Percentiles rank a stretch among this genome's conserved stretches.
These are phyloP conservation scores for Dromaius novaehollandiae DNA, from an alignment of 2,113 vertebrate genomes.

Conservation along the genomic window DNA sequence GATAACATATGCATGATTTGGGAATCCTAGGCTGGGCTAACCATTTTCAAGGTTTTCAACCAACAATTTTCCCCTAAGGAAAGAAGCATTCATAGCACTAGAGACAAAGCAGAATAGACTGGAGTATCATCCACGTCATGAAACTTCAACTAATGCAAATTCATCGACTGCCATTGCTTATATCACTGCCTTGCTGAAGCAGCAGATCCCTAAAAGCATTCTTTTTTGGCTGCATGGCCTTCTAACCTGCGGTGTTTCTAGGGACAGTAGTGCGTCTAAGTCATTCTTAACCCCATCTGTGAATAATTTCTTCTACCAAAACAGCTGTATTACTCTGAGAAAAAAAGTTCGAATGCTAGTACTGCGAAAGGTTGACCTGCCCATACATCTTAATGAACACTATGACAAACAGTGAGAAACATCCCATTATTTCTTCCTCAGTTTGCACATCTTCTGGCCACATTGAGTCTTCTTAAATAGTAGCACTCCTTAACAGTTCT, in stretches of 20 bases:
- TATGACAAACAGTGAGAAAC: background rate
- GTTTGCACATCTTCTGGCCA: background rate
- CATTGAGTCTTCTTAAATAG: background rate
- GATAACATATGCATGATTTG: background rate
- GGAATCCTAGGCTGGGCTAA: background rate
- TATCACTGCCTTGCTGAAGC: background rate
- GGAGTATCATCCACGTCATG: background rate
- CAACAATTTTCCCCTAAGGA: background rate
- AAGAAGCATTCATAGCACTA: background rate
- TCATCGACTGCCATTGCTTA: background rate
- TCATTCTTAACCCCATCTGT: background rate
- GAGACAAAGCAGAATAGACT: background rate
- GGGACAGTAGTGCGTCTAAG: background rate
- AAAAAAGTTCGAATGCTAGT: background rate
- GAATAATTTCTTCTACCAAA: slow-evolving; percentile 33
- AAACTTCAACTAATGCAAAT: background rate
- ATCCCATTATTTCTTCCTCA: background rate
- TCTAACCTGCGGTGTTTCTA: background rate
- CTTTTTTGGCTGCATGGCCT: background rate
- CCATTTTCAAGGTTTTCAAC: background rate
- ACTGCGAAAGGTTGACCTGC: slow-evolving; percentile 6
- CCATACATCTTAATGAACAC: background rate
- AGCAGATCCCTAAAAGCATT: background rate
- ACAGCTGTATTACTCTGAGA: background rate
- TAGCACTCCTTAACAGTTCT: background rate